Percentiles rank a stretch among this genome's conserved stretches.
Evolutionary conservation across 2,113 vertebrate species (phyloP).

Genomic region (Merops nubicus): DNA sequence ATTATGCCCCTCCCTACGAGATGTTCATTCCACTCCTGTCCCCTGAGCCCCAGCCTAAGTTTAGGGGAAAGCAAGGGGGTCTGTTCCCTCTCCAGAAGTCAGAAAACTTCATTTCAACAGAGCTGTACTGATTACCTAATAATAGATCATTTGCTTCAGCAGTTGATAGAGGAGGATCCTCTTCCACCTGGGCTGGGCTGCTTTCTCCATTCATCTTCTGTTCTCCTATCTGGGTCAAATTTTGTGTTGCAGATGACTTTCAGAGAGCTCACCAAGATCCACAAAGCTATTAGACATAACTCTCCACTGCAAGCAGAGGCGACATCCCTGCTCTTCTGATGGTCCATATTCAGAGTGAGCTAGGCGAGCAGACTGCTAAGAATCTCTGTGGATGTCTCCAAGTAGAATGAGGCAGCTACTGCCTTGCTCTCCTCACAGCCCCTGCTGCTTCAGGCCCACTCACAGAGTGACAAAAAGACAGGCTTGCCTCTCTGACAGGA

Average conservation of each 20-base stretch:
- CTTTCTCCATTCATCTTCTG: background rate
- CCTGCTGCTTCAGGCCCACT: background rate
- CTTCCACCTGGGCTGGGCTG: background rate
- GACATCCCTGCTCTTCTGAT: background rate
- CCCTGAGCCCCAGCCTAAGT: background rate
- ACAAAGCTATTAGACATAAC: background rate
- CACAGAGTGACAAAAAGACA: background rate
- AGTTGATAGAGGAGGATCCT: background rate
- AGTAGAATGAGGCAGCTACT: background rate
- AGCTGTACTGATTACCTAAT: background rate
- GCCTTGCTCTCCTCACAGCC: accelerated
- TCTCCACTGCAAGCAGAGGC: background rate
- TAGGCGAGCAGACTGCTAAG: background rate
- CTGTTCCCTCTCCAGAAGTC: too few species aligned
- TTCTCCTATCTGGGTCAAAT: too few species aligned
- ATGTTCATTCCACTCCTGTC: background rate
- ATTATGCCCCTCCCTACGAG: background rate
- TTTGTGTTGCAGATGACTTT: background rate
- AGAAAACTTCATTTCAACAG: background rate
- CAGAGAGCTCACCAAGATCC: background rate
- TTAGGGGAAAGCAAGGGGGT: background rate
- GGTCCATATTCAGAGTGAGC: background rate
- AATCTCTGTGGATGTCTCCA: background rate
- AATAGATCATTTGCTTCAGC: background rate
- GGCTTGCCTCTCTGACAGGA: background rate